phyloP scores from a whole-genome alignment of 2,888 invertebrate species.

The Sisyra nigra region DNA sequence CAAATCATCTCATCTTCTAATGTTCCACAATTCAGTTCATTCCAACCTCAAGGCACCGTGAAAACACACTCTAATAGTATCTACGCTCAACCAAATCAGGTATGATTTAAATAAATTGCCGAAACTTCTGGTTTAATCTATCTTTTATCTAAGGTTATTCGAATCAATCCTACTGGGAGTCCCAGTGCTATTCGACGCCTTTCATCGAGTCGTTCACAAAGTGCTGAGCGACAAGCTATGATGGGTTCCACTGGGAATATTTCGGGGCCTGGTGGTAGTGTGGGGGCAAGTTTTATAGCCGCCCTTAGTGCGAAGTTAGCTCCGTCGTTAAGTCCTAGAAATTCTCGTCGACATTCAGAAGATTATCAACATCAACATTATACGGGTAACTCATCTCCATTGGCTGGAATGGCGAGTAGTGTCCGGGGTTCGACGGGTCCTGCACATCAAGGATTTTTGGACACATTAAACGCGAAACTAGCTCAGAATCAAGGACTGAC shows the following conservation, averaged over 20 bases:
- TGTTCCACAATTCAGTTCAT: constrained; percentile 14
- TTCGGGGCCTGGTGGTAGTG: constrained; percentile 24
- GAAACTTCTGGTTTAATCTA: background rate
- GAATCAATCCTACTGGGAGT: constrained; percentile 21
- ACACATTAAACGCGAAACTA: constrained; percentile 67
- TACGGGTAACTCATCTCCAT: no score
- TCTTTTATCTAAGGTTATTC: constrained; percentile 12
- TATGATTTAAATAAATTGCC: background rate
- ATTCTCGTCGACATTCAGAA: constrained; percentile 32
- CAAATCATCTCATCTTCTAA: constrained; percentile 16
- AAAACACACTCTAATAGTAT: constrained; percentile 19
- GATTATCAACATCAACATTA: constrained; percentile 16
- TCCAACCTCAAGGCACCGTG: constrained; percentile 15
- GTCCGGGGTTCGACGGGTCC: constrained; percentile 16
- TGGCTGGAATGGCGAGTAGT: no score
- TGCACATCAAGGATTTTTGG: constrained; percentile 47
- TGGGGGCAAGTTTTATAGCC: constrained; percentile 50
- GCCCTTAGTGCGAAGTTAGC: constrained; percentile 52
- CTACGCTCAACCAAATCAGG: constrained; percentile 33
- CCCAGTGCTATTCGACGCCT: constrained; percentile 34
- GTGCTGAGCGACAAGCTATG: constrained; percentile 37
- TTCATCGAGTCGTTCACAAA: constrained; percentile 36
- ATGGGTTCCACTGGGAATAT: no score
- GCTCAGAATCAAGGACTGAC: constrained; percentile 41
- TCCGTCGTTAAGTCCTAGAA: constrained; percentile 41